These are phyloP conservation scores for Leptothorax acervorum DNA, from an alignment of 2,888 invertebrate species.

Conservation along the genomic window DNA sequence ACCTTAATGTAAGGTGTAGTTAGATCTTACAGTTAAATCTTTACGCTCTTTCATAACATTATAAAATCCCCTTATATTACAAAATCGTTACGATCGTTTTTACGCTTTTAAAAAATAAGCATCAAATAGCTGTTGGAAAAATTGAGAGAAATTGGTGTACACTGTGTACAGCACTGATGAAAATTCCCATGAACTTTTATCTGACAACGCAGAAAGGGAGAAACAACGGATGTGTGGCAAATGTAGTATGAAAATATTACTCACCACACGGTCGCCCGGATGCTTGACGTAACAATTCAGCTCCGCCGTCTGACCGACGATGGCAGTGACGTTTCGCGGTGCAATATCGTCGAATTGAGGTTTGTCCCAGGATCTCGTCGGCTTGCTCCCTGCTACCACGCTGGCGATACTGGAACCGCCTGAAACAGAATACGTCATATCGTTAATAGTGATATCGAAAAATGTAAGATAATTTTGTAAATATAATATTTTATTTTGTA, in stretches of 20 bases:
- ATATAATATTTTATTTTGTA: neutral
- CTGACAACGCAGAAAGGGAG: neutral
- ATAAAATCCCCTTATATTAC: neutral
- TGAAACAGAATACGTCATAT: slow-evolving; percentile 62
- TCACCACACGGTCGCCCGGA: slow-evolving; percentile 94
- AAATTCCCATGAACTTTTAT: neutral
- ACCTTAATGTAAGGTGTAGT: neutral
- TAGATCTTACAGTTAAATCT: slow-evolving; percentile 13
- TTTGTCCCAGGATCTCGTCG: slow-evolving; percentile 87
- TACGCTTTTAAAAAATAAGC: neutral
- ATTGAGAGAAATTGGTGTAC: neutral
- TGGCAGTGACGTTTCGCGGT: slow-evolving; percentile 93
- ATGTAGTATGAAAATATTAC: slow-evolving; percentile 78
- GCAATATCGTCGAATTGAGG: slow-evolving; percentile 95
- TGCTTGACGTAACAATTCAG: slow-evolving; percentile 94
- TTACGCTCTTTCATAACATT: slow-evolving; percentile 17
- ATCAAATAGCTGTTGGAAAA: neutral
- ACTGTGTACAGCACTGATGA: neutral
- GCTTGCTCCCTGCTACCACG: slow-evolving; percentile 82
- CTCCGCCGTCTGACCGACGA: slow-evolving; percentile 93
- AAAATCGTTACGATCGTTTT: neutral
- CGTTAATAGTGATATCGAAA: neutral
- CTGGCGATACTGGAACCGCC: slow-evolving; percentile 83
- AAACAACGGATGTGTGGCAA: slow-evolving; percentile 16
- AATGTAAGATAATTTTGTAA: neutral